These are phyloP conservation scores for Neoascia interrupta DNA, from an alignment of 2,888 invertebrate genomes.

Conservation along the genomic window DNA sequence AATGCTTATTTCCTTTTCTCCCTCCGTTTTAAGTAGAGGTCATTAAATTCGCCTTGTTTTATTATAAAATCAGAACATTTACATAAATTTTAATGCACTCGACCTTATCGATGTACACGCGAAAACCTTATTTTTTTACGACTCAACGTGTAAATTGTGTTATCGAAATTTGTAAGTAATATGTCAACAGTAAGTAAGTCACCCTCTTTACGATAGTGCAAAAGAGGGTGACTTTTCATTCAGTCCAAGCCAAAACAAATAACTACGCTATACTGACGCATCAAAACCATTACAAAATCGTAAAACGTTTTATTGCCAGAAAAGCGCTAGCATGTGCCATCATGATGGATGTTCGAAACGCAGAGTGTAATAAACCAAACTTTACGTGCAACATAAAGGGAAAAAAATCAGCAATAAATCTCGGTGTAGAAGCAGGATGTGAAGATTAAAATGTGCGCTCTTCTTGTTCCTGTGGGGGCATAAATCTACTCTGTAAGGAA, in stretches of 20 bases:
- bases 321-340: slow-evolving; percentile 1
- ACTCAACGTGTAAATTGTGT: too few relatives aligned
- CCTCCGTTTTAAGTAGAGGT: too few relatives aligned
- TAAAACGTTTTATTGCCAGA: neutral
- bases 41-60: too few relatives aligned
- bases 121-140: too few relatives aligned
- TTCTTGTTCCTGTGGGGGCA: neutral
- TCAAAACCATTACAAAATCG: neutral
- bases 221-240: neutral
- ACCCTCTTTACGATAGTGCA: too few relatives aligned
- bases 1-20: too few relatives aligned
- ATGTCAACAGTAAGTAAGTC: too few relatives aligned
- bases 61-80: too few relatives aligned
- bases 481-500: neutral
- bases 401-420: neutral
- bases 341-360: neutral
- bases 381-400: neutral
- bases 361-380: neutral
- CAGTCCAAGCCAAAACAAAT: too few relatives aligned
- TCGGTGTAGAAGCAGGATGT: neutral
- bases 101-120: too few relatives aligned
- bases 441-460: neutral
- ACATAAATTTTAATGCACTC: too few relatives aligned
- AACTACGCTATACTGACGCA: neutral
- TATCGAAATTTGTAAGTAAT: too few relatives aligned